Percentiles rank a stretch among this genome's conserved stretches.
phyloP scores from a whole-genome alignment of 2,113 vertebrate species.

The Solea senegalensis region DNA sequence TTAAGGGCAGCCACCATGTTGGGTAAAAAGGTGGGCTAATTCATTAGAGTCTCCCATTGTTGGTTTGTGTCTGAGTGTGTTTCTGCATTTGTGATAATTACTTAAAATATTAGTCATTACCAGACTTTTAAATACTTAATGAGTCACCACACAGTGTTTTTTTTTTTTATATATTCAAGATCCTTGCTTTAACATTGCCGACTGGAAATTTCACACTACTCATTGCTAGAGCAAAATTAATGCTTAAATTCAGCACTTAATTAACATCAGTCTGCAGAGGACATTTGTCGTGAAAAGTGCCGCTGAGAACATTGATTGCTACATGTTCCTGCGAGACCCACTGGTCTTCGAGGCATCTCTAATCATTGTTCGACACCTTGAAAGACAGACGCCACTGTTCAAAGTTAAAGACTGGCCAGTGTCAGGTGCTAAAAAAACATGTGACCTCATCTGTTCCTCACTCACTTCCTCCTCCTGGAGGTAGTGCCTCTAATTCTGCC shows the following conservation, averaged over 20 bases:
- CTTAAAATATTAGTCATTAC: conserved; percentile 10
- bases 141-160: not conserved
- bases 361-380: conserved; percentile 79
- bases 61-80: conserved; percentile 15
- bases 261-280: conserved; percentile 70
- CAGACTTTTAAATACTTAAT: conserved; percentile 24
- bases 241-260: conserved; percentile 70
- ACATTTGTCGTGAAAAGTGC: conserved; percentile 65
- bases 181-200: conserved; percentile 36
- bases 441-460: conserved; percentile 70
- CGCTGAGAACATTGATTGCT: conserved; percentile 71
- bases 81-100: conserved; percentile 6
- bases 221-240: conserved; percentile 63
- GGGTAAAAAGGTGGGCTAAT: conserved; percentile 69
- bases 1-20: conserved; percentile 68
- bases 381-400: conserved; percentile 74
- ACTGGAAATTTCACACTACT: conserved; percentile 17
- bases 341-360: conserved; percentile 75
- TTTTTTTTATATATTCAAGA: not conserved
- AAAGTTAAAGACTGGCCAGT: conserved; percentile 80
- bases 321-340: conserved; percentile 66
- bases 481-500: conserved; percentile 76
- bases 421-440: conserved; percentile 74
- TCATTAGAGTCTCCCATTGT: conserved; percentile 51
- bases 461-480: conserved; percentile 74